phyloP scores from a whole-genome alignment of 2,113 vertebrate genomes.

The Microtus ochrogaster region DNA sequence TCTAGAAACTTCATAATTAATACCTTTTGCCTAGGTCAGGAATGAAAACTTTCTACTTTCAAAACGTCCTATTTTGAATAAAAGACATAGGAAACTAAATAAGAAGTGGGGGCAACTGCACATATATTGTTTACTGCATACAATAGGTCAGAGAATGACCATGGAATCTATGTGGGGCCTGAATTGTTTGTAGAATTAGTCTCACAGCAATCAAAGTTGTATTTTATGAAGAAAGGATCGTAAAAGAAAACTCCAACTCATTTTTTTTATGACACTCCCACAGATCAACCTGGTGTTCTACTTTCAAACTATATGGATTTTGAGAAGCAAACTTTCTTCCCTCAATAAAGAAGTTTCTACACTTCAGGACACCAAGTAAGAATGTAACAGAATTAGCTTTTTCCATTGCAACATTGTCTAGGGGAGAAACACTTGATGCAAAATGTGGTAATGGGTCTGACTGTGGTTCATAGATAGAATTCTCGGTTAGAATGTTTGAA shows the following conservation, averaged over 20 bases:
- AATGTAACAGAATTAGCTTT: background rate
- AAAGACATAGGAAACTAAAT: background rate
- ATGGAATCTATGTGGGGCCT: background rate
- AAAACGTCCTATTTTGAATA: background rate
- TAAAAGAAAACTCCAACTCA: background rate
- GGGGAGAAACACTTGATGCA: background rate
- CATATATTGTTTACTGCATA: background rate
- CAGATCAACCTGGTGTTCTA: conserved; percentile 81
- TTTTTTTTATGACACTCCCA: background rate
- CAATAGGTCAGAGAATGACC: background rate
- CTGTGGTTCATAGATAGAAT: background rate
- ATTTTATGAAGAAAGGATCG: background rate
- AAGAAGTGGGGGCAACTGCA: background rate
- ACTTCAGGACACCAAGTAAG: conserved; percentile 81
- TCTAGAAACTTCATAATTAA: background rate
- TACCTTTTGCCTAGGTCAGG: fast-evolving
- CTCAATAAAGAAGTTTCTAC: conserved; percentile 83
- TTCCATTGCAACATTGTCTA: background rate
- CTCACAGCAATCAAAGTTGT: background rate
- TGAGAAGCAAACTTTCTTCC: conserved; percentile 77
- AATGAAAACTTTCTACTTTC: background rate
- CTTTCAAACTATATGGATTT: conserved; percentile 78
- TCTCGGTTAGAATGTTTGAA: background rate
- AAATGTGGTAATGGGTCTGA: background rate
- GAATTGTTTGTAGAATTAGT: background rate